Percentiles rank a stretch among this genome's conserved stretches.
Evolutionary conservation across 2,797 vertebrate species (phyloP).

Genomic region (Ctenosaura bakeri): DNA sequence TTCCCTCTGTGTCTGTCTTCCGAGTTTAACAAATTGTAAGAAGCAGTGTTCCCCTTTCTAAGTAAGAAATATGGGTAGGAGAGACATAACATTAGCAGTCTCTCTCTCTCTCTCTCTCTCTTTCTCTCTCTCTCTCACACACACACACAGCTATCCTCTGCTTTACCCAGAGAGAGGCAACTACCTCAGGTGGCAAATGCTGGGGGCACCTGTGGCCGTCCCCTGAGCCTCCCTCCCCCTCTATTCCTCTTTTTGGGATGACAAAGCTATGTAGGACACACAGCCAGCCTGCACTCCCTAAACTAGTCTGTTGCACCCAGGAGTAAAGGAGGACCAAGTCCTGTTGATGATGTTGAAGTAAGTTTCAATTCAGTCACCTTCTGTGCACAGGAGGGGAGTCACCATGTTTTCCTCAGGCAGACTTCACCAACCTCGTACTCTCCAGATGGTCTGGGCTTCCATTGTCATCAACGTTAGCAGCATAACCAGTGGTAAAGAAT

Average conservation of each 20-base stretch:
- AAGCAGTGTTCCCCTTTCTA: neutral
- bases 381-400: neutral
- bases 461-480: neutral
- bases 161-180: no score
- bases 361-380: neutral
- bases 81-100: neutral
- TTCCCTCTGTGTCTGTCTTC: neutral
- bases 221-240: no score
- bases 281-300: neutral
- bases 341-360: neutral
- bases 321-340: neutral
- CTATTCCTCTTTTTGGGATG: no score
- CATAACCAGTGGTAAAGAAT: neutral
- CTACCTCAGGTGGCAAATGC: no score
- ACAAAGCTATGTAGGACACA: neutral
- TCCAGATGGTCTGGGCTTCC: neutral
- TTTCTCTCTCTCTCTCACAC: neutral
- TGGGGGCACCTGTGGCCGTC: no score
- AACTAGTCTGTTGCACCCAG: neutral
- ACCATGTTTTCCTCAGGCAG: neutral
- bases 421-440: neutral
- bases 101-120: no score
- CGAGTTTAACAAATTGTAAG: neutral
- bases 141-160: neutral
- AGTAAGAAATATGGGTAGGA: neutral